These are phyloP conservation scores for Varecia variegata DNA, from an alignment of 2,797 vertebrate species.

Conservation along the genomic window DNA sequence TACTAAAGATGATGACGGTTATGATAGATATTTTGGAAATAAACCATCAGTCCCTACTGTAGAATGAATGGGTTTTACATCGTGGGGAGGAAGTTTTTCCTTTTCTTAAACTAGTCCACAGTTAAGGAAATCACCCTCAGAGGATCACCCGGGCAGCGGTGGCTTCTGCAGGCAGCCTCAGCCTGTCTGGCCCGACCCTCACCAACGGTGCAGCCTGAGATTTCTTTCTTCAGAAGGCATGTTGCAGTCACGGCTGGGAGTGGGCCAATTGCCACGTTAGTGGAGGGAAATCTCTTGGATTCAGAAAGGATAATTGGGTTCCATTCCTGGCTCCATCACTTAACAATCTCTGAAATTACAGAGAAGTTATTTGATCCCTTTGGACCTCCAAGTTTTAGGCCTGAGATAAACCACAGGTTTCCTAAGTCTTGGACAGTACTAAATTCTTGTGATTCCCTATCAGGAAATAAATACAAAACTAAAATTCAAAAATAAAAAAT, in stretches of 20 bases:
- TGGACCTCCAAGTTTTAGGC: neutral
- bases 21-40: neutral
- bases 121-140: neutral
- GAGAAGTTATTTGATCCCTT: neutral
- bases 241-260: neutral
- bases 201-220: neutral
- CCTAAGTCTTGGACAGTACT: neutral
- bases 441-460: slow-evolving; percentile 18
- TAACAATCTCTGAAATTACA: neutral
- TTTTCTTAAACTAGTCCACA: neutral
- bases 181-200: neutral
- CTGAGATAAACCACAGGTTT: neutral
- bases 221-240: neutral
- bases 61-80: neutral
- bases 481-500: slow-evolving; percentile 36
- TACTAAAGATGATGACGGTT: neutral
- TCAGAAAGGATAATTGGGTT: neutral
- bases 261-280: neutral
- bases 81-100: neutral
- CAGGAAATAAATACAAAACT: neutral
- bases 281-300: neutral
- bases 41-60: neutral
- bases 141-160: neutral
- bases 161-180: neutral
- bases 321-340: neutral